Conservation (phyloP, 2,888 invertebrate genomes). For the Harpalus rubripes region DNA sequence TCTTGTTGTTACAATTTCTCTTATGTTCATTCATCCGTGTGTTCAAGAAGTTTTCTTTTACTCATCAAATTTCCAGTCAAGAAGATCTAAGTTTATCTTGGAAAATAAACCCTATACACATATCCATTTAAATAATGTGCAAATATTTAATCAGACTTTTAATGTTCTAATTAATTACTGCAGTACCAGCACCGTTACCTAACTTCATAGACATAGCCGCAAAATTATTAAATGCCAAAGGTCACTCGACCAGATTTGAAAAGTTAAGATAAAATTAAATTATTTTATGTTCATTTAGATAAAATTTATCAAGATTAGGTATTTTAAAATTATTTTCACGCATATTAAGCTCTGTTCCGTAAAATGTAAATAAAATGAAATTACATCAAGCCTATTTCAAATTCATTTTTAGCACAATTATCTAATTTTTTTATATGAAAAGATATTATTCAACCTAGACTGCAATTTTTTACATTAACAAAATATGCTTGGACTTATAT, state of each 20-base stretch:
- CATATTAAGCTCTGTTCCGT: constrained; percentile 2
- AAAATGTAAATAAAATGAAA: neutral
- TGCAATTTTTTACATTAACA: too few relatives aligned
- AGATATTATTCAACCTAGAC: too few relatives aligned
- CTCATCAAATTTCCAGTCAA: too few relatives aligned
- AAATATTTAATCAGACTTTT: constrained; percentile 28
- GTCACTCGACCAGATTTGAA: constrained; percentile 40
- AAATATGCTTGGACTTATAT: too few relatives aligned
- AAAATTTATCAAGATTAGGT: constrained; percentile 14
- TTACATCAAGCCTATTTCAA: neutral
- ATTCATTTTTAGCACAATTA: neutral
- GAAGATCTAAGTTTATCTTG: too few relatives aligned
- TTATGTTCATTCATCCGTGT: too few relatives aligned
- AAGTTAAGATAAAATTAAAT: constrained; percentile 26
- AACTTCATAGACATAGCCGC: constrained; percentile 2
- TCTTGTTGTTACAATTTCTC: too few relatives aligned
- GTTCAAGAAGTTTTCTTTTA: too few relatives aligned
- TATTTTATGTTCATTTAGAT: constrained; percentile 32
- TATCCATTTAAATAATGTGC: constrained; percentile 12
- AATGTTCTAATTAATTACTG: constrained; percentile 22
- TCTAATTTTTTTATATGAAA: too few relatives aligned
- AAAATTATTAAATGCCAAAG: constrained; percentile 32
- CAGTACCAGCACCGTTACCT: constrained; percentile 11
- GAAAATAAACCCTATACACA: neutral
- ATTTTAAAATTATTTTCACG: constrained; percentile 1